These are phyloP conservation scores for Drosophila rubida DNA, from an alignment of 2,888 invertebrate genomes.

Conservation along the genomic window DNA sequence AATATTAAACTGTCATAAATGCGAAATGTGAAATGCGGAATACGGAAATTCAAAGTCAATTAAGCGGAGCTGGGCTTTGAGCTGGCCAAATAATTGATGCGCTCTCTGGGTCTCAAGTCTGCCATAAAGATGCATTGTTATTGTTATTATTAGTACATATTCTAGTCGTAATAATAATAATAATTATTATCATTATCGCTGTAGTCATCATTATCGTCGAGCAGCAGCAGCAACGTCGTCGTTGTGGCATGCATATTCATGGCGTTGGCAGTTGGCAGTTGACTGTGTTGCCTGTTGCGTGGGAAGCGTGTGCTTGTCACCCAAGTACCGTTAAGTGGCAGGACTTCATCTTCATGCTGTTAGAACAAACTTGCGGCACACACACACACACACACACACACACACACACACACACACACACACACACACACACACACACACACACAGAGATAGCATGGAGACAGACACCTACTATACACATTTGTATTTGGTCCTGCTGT, in stretches of 20 bases:
- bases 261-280: slow-evolving; percentile 17
- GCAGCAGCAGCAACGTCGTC: neutral
- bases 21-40: slow-evolving; percentile 6
- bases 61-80: neutral
- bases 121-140: slow-evolving; percentile 45
- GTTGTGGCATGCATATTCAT: slow-evolving; percentile 42
- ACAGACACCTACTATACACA: slow-evolving; percentile 2
- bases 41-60: slow-evolving; percentile 16
- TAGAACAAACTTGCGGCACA: slow-evolving; percentile 37
- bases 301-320: slow-evolving; percentile 30
- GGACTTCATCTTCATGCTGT: slow-evolving; percentile 15
- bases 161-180: slow-evolving; percentile 31
- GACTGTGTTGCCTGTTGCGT: slow-evolving; percentile 1
- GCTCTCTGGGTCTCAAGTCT: slow-evolving; percentile 2
- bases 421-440: slow-evolving; percentile 7
- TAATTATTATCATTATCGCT: slow-evolving; percentile 32
- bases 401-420: slow-evolving; percentile 17
- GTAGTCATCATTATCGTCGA: slow-evolving; percentile 6
- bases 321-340: slow-evolving; percentile 65
- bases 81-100: too few species aligned
- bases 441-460: too few species aligned
- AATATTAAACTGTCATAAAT: slow-evolving; percentile 23
- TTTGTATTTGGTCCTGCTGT: slow-evolving; percentile 42
- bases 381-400: slow-evolving; percentile 15
- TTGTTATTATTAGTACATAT: slow-evolving; percentile 29